phyloP scores from a whole-genome alignment of 2,113 vertebrate species.

The Strix aluco region DNA sequence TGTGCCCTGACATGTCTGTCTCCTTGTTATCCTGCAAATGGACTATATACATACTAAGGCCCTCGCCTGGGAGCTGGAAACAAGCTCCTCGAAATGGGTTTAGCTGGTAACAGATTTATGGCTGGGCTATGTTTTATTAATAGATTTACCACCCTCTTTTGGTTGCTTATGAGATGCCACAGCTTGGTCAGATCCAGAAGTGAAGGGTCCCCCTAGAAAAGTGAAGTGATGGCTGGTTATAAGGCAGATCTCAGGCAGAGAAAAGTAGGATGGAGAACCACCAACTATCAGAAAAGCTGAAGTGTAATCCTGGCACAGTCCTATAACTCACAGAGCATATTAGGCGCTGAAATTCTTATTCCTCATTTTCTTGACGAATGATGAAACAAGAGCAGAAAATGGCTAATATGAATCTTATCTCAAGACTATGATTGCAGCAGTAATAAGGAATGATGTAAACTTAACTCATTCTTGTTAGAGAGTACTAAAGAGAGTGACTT shows the following conservation, averaged over 20 bases:
- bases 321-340: slow-evolving; percentile 48
- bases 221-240: not conserved
- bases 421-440: not conserved
- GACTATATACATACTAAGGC: rapidly evolving
- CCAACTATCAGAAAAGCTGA: not conserved
- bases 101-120: not conserved
- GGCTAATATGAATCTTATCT: slow-evolving; percentile 53
- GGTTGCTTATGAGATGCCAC: not conserved
- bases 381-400: slow-evolving; percentile 45
- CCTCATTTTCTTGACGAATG: slow-evolving; percentile 70
- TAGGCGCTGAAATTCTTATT: slow-evolving; percentile 44
- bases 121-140: not conserved
- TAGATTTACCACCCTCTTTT: not conserved
- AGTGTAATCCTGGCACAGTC: not conserved
- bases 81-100: not conserved
- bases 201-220: not conserved
- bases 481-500: not conserved
- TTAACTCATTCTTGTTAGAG: not conserved
- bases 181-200: not conserved
- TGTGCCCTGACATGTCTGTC: not conserved
- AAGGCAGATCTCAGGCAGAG: not conserved
- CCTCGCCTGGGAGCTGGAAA: not conserved
- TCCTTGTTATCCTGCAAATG: not conserved
- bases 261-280: slow-evolving; percentile 23
- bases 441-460: slow-evolving; percentile 5